Evolutionary conservation across 2,888 invertebrate genomes (phyloP).

Genomic region (Drosophila diplacantha): DNA sequence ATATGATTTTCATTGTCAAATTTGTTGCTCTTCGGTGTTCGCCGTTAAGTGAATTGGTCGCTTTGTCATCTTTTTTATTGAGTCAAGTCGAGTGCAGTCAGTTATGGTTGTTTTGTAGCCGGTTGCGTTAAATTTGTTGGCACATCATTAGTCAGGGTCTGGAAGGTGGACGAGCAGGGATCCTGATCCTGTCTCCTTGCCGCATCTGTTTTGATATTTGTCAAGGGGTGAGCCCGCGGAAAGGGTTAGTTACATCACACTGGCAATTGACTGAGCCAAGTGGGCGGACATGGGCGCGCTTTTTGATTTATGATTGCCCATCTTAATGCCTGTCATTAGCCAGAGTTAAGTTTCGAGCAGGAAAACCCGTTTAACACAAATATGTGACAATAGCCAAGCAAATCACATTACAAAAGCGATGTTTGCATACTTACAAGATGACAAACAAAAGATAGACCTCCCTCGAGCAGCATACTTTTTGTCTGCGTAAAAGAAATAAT

Average conservation of each 20-base stretch:
- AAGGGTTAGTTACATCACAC: conserved; percentile 44
- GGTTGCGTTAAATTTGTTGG: conserved; percentile 75
- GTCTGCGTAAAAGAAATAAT: neutral
- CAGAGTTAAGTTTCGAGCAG: conserved; percentile 1
- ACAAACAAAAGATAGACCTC: accelerated
- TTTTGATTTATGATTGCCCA: conserved; percentile 50
- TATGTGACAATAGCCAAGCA: neutral
- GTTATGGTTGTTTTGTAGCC: conserved; percentile 49
- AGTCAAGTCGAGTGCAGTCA: conserved; percentile 44
- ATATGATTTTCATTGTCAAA: conserved; percentile 77
- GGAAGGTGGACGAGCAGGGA: conserved; percentile 42
- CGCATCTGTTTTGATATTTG: conserved; percentile 66
- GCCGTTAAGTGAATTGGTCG: conserved; percentile 73
- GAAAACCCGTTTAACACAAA: conserved; percentile 1
- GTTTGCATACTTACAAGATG: neutral
- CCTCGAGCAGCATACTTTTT: conserved; percentile 9
- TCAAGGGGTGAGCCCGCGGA: conserved; percentile 5
- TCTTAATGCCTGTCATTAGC: conserved; percentile 21
- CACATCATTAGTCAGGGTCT: conserved; percentile 74
- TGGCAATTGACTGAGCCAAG: conserved; percentile 26
- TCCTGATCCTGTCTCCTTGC: conserved; percentile 22
- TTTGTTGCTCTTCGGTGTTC: conserved; percentile 46
- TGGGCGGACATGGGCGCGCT: conserved; percentile 28
- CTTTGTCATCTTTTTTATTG: conserved; percentile 67
- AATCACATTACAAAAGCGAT: conserved; percentile 1